Evolutionary conservation across 2,797 vertebrate genomes (phyloP).

Genomic region (Gallinago stenura): DNA sequence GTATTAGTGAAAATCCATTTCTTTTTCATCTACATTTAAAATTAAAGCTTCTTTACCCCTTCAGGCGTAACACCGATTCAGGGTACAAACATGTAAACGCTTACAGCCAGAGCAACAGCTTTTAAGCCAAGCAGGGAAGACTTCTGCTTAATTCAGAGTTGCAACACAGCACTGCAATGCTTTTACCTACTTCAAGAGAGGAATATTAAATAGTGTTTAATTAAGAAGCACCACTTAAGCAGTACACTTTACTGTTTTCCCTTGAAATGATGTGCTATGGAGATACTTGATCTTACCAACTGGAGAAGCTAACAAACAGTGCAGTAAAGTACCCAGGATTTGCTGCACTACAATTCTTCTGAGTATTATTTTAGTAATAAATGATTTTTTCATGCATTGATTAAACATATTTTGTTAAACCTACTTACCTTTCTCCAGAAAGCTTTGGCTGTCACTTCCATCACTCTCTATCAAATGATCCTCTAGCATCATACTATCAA

Average conservation of each 20-base stretch:
- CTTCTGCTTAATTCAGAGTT: neutral
- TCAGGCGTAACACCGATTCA: neutral
- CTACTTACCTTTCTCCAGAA: conserved; percentile 88
- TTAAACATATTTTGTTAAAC: neutral
- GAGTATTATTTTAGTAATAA: neutral
- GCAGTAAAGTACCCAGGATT: neutral
- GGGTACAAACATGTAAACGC: neutral
- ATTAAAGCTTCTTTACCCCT: neutral
- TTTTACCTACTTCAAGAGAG: neutral
- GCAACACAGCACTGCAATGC: neutral
- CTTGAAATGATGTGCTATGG: neutral
- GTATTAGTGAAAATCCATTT: neutral
- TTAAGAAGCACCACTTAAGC: neutral
- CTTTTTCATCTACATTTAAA: neutral
- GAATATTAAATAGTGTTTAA: neutral
- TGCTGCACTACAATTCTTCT: neutral
- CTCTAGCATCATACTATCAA: conserved; percentile 92
- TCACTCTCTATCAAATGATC: conserved; percentile 87
- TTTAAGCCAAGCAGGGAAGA: neutral
- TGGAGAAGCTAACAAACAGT: neutral
- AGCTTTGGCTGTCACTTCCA: conserved; percentile 87
- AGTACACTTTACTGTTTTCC: neutral
- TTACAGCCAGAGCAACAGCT: neutral
- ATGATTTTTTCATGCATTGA: neutral
- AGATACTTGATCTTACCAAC: neutral